Percentiles rank a stretch among this genome's conserved stretches.
Conservation (phyloP, 2,797 vertebrate species). For the Hoplostethus mediterraneus region DNA sequence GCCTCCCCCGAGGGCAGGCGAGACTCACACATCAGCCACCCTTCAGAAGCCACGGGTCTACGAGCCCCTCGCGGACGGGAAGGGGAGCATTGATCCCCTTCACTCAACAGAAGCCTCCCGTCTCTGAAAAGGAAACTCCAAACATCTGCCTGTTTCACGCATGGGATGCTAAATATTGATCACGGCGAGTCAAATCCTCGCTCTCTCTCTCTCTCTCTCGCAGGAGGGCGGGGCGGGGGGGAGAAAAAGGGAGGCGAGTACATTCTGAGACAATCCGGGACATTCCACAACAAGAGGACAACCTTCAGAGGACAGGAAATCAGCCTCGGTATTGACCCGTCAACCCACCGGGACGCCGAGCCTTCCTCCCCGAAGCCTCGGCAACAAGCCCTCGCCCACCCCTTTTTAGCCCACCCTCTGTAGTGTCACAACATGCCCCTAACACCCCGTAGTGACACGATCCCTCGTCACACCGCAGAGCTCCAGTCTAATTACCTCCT, state of each 20-base stretch:
- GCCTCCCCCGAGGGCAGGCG: constrained; percentile 56
- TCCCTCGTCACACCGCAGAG: constrained; percentile 70
- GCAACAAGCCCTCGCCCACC: constrained; percentile 41
- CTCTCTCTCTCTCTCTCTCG: no score
- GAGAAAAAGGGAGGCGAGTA: no score
- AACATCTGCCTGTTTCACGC: constrained; percentile 98
- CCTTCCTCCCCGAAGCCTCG: constrained; percentile 59
- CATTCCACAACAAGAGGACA: constrained; percentile 77
- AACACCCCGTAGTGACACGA: constrained; percentile 74
- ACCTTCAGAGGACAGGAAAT: constrained; percentile 73
- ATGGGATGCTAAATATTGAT: constrained; percentile 98
- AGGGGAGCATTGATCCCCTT: constrained; percentile 91
- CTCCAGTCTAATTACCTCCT: constrained; percentile 82
- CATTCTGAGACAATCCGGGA: constrained; percentile 82
- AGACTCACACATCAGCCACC: constrained; percentile 77
- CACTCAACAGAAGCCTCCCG: constrained; percentile 87
- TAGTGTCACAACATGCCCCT: constrained; percentile 58
- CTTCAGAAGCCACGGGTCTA: constrained; percentile 75
- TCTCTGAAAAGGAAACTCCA: constrained; percentile 93
- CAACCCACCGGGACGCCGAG: constrained; percentile 42
- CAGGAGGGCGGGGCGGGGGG: no score
- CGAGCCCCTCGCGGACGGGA: constrained; percentile 75
- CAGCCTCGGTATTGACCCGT: constrained; percentile 74
- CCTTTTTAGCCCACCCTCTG: constrained; percentile 36
- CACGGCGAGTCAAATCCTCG: constrained; percentile 88